Evolutionary conservation across 2,113 vertebrate genomes (phyloP), one percentile per base, ranked within the genome.

Genomic region (Gallinago paraguaiae): DNA sequence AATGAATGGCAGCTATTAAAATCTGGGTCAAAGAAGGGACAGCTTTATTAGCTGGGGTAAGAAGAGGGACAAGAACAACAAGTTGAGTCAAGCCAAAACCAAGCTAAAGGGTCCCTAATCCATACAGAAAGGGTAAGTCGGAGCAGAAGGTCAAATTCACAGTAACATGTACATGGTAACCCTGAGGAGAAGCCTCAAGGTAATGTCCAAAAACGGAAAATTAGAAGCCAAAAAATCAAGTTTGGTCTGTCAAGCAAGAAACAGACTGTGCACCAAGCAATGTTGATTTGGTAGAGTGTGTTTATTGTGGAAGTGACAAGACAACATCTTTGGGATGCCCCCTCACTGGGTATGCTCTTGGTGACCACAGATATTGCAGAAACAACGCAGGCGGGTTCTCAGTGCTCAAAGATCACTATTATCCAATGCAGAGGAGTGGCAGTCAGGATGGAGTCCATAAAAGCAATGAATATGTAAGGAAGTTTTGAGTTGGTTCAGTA

Each of bases 321-420:
- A 75, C 17, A 54, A 11, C 0, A 3, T 23, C 30, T 61, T 41
- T 48, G n/a, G 30, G 30, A n/a, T 53, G 20, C 23, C n/a, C 3
- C 13, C 11, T 39, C 30, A 61, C 15, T 48, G 9, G 0, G 0
- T 25, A 61, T 33, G 7, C 13, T 61, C 20, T 54, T 4, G 0
- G 20, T 48, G 13, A 60, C 10, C 17, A 43, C 39, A 35, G 14
- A 48, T 72, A 35, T 1, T 31, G 13, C 19, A 41, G 41, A 60
- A 80, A 2, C n/a, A 86, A 6, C 30, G 54, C 9, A 53, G 5
- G 24, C 9, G 41, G 20, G 17, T 14, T 39, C 39, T 61, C 33
- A 46, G 23, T 59, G 51, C 24, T 72, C 19, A 67, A 68, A 41
- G 9, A 24, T 30, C 4, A 7, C 68, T 39, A 54, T 68, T 45